phyloP scores from a whole-genome alignment of 1,140 invertebrate species.

The Ceratina australensis region DNA sequence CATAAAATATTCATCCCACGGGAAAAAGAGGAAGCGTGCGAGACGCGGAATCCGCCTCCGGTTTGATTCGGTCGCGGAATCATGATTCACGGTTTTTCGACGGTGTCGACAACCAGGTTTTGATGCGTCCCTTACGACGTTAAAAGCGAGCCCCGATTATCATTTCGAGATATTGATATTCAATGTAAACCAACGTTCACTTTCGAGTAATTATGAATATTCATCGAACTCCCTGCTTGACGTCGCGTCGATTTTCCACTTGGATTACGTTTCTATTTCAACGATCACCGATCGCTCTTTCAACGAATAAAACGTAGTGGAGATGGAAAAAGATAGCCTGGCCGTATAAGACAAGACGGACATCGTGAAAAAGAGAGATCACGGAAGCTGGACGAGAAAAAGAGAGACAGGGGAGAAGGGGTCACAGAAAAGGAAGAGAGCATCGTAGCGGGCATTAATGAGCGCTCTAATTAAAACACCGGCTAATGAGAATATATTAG shows the following conservation, averaged over 20 bases:
- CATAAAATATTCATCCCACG: conserved; percentile 65
- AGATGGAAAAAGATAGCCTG: background rate
- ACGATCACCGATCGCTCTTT: too few relatives aligned
- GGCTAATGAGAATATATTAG: conserved; percentile 74
- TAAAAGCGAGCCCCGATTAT: too few relatives aligned
- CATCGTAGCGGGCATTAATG: conserved; percentile 67
- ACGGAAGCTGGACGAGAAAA: conserved; percentile 14
- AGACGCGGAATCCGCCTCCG: conserved; percentile 44
- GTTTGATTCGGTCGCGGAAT: conserved; percentile 42
- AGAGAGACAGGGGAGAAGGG: background rate
- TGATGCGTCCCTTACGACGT: conserved; percentile 17
- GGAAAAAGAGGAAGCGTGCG: conserved; percentile 52
- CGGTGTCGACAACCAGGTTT: too few relatives aligned
- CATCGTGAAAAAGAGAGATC: background rate
- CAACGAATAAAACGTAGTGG: too few relatives aligned
- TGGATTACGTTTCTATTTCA: too few relatives aligned
- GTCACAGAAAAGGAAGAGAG: conserved; percentile 33
- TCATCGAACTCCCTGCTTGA: too few relatives aligned
- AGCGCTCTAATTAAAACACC: conserved; percentile 72
- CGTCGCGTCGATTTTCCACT: too few relatives aligned
- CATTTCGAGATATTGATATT: too few relatives aligned
- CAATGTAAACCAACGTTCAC: too few relatives aligned
- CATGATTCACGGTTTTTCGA: conserved; percentile 56
- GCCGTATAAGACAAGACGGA: background rate
- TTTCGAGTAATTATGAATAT: too few relatives aligned